A percentile compares a stretch with the other conserved stretches of the same genome.
These are phyloP conservation scores for Meganola albula DNA, from an alignment of 2,888 invertebrate species.

Conservation along the genomic window DNA sequence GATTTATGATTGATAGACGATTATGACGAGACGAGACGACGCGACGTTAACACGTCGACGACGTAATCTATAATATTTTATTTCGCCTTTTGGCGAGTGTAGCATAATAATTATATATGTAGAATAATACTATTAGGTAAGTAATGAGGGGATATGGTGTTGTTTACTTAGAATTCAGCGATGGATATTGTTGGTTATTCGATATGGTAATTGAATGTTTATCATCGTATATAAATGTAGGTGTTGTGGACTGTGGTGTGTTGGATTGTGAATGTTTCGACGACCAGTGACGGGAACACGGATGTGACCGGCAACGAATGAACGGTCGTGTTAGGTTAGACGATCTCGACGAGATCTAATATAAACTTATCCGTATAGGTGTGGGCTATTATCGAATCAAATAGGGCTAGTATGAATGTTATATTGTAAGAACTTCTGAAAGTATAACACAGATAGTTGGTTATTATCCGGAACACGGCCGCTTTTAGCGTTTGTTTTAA, in stretches of 20 bases:
- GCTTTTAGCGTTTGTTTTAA: conserved; percentile 64
- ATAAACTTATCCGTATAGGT: conserved; percentile 63
- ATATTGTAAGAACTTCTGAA: conserved; percentile 65
- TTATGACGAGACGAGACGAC: conserved; percentile 39
- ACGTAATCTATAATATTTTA: conserved; percentile 51
- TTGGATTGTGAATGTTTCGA: conserved; percentile 49
- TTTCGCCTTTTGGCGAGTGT: conserved; percentile 64
- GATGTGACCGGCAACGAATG: conserved; percentile 41
- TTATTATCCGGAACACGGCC: conserved; percentile 63
- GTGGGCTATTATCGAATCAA: conserved; percentile 72
- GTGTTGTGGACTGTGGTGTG: conserved; percentile 54
- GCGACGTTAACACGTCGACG: no score
- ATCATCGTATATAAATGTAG: conserved; percentile 52
- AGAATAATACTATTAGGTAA: conserved; percentile 47
- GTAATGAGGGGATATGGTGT: conserved; percentile 66
- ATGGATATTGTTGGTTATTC: conserved; percentile 67
- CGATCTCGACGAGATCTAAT: conserved; percentile 55
- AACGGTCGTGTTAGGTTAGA: conserved; percentile 53
- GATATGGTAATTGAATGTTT: conserved; percentile 61
- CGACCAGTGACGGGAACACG: conserved; percentile 50
- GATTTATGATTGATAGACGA: conserved; percentile 36
- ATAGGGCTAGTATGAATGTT: conserved; percentile 61
- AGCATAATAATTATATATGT: conserved; percentile 60
- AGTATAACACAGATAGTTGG: conserved; percentile 64
- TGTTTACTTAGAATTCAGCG: conserved; percentile 58